Conservation (phyloP, 2,113 vertebrate species). For the Sterna hirundo region DNA sequence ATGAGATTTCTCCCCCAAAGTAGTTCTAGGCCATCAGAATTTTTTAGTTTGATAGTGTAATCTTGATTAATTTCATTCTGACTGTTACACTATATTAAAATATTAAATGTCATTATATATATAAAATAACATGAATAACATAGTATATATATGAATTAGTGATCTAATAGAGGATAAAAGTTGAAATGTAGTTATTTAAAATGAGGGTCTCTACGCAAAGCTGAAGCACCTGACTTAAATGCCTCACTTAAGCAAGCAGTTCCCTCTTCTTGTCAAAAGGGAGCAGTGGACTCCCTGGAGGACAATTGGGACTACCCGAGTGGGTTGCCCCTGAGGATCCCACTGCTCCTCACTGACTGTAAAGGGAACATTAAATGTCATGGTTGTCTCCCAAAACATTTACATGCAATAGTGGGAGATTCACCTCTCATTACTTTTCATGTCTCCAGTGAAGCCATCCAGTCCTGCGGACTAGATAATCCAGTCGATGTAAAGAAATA, state of each 20-base stretch:
- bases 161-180: background rate
- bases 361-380: background rate
- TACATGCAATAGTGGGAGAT: background rate
- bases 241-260: background rate
- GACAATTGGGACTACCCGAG: background rate
- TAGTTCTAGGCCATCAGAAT: conserved; percentile 24
- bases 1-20: conserved; percentile 32
- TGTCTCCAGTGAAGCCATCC: background rate
- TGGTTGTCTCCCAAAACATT: background rate
- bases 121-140: background rate
- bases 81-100: conserved; percentile 16
- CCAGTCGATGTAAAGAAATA: background rate
- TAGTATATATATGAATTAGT: background rate
- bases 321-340: background rate
- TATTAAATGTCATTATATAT: conserved; percentile 24
- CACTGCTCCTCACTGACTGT: background rate
- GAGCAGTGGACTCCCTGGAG: background rate
- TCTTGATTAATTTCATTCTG: background rate
- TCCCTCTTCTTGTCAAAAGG: background rate
- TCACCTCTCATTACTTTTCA: background rate
- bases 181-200: conserved; percentile 4
- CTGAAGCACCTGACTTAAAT: background rate
- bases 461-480: background rate
- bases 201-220: background rate
- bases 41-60: conserved; percentile 19